A percentile compares a stretch with the other conserved stretches of the same genome.
Conservation (phyloP, 2,797 vertebrate species). For the Alosa sapidissima region DNA sequence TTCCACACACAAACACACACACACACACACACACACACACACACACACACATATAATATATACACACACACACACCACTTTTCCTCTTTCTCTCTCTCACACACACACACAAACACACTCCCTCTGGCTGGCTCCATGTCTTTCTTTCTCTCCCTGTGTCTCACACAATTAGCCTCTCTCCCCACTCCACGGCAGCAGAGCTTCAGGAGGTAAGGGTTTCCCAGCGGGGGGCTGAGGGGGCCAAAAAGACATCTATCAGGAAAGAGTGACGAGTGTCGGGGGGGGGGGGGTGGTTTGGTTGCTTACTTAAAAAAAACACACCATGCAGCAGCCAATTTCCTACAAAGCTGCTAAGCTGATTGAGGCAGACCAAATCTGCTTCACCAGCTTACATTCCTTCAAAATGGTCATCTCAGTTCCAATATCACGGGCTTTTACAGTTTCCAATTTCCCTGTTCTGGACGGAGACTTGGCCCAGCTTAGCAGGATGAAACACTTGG, state of each 20-base stretch:
- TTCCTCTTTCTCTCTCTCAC: too few relatives aligned
- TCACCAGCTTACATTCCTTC: slow-evolving; percentile 83
- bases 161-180: slow-evolving; percentile 54
- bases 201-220: slow-evolving; percentile 48
- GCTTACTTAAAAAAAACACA: slow-evolving; percentile 43
- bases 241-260: slow-evolving; percentile 61
- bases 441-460: slow-evolving; percentile 78
- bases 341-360: slow-evolving; percentile 84
- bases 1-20: background rate
- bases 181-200: slow-evolving; percentile 33
- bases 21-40: background rate
- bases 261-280: background rate
- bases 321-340: slow-evolving; percentile 79
- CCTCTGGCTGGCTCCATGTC: too few relatives aligned
- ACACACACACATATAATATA: too few relatives aligned
- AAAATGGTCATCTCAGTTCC: slow-evolving; percentile 85
- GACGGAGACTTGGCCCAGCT: slow-evolving; percentile 78
- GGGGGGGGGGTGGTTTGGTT: background rate
- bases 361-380: slow-evolving; percentile 82
- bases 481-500: slow-evolving; percentile 80
- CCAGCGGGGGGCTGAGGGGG: slow-evolving; percentile 55
- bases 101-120: too few relatives aligned
- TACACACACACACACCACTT: too few relatives aligned
- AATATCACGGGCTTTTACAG: slow-evolving; percentile 82
- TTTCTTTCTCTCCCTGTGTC: background rate